A percentile compares a stretch with the other conserved stretches of the same genome.
phyloP scores from a whole-genome alignment of 2,888 invertebrate species.

The Drosophila leonis region DNA sequence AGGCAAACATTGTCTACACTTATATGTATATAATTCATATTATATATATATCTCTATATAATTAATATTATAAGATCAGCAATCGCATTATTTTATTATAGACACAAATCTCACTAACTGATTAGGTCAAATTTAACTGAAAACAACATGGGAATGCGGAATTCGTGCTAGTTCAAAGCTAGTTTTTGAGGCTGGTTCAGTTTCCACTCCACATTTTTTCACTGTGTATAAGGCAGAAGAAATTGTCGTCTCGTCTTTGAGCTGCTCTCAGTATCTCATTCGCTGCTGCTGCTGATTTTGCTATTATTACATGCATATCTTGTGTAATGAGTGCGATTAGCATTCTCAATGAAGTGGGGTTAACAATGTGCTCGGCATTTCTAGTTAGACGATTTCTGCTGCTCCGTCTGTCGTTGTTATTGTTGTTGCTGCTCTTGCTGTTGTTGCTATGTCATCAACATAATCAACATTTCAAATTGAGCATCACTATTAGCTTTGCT shows the following conservation, averaged over 20 bases:
- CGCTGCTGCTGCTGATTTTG: slow-evolving; percentile 62
- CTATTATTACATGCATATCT: slow-evolving; percentile 81
- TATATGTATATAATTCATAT: no score
- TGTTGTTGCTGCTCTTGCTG: slow-evolving; percentile 16
- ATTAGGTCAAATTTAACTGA: not conserved
- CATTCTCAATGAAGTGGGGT: slow-evolving; percentile 80
- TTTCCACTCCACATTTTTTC: not conserved
- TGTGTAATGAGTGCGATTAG: slow-evolving; percentile 80
- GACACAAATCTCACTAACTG: not conserved
- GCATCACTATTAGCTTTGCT: slow-evolving; percentile 62
- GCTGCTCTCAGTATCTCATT: slow-evolving; percentile 3
- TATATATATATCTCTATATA: no score
- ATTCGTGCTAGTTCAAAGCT: no score
- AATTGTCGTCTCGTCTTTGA: not conserved
- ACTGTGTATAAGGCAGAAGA: not conserved
- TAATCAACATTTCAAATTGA: slow-evolving; percentile 78
- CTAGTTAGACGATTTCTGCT: slow-evolving; percentile 38
- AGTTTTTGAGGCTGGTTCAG: not conserved
- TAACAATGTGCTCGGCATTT: slow-evolving; percentile 79
- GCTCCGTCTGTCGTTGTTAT: not conserved
- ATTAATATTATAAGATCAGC: not conserved
- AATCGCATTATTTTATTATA: not conserved
- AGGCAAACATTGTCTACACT: no score
- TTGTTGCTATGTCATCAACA: slow-evolving; percentile 69
- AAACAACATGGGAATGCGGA: not conserved